These are phyloP conservation scores for Halisarca cf. caerulea DNA, from an alignment of 37 sponge, comb jelly and placozoan genomes.

Conservation along the genomic window DNA sequence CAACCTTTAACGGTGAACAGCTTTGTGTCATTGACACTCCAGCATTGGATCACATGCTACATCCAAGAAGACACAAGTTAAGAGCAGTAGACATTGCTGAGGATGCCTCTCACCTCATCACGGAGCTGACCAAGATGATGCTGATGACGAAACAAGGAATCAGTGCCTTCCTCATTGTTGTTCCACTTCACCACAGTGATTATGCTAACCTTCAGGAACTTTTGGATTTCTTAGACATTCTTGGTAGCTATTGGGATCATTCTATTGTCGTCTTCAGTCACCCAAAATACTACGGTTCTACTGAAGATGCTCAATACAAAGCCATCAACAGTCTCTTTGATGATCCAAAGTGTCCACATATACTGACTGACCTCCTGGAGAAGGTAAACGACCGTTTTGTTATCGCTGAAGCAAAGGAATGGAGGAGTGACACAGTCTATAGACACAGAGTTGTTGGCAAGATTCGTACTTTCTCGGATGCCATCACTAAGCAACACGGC, in stretches of 20 bases:
- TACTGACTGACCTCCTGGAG: not conserved
- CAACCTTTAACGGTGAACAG: too few relatives aligned
- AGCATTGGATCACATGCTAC: not conserved
- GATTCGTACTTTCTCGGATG: not conserved
- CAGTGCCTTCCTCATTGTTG: not conserved
- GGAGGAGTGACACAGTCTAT: not conserved
- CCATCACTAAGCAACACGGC: not conserved
- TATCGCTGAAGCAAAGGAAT: not conserved
- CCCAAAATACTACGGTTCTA: not conserved
- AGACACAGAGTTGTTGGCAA: not conserved
- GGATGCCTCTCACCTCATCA: not conserved
- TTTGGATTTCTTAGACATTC: not conserved
- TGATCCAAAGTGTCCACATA: not conserved
- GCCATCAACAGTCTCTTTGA: not conserved
- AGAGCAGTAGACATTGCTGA: not conserved
- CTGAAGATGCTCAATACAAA: not conserved
- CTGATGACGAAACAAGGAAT: not conserved
- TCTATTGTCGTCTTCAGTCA: not conserved
- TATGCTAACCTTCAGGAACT: not conserved
- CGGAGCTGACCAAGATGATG: constrained; percentile 3
- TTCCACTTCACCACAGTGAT: not conserved
- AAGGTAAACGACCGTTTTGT: not conserved
- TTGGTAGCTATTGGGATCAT: not conserved
- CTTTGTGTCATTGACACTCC: constrained; percentile 3
- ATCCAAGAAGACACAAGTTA: not conserved